Percentiles rank a stretch among this genome's conserved stretches.
Conservation (phyloP, 1,140 invertebrate genomes). For the Procambarus clarkii region DNA sequence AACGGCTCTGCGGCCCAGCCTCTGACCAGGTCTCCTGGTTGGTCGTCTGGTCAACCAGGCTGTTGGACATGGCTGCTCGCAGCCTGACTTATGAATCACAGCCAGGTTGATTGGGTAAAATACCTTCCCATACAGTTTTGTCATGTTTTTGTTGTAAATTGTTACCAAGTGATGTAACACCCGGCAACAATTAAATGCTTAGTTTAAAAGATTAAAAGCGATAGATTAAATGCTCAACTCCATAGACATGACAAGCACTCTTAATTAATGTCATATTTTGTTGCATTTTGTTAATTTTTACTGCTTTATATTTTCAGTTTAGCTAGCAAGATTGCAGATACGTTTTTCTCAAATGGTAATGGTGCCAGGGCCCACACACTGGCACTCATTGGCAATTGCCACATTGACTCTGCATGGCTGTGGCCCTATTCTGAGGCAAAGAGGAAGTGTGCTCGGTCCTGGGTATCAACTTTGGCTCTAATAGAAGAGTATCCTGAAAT, state of each 20-base stretch:
- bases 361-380: constrained; percentile 77
- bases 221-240: too few species aligned
- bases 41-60: too few species aligned
- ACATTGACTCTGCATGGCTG: constrained; percentile 80
- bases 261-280: background rate
- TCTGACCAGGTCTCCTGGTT: too few species aligned
- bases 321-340: constrained; percentile 75
- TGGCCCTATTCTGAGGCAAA: constrained; percentile 80
- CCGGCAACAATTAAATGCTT: too few species aligned
- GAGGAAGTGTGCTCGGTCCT: constrained; percentile 79
- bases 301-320: constrained; percentile 72
- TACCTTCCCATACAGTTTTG: too few species aligned
- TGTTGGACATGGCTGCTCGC: too few species aligned
- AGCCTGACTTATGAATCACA: too few species aligned
- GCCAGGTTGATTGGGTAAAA: too few species aligned
- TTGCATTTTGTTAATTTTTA: background rate
- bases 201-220: too few species aligned
- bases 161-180: too few species aligned
- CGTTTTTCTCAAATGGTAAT: constrained; percentile 77
- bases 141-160: too few species aligned
- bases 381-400: constrained; percentile 79
- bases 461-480: constrained; percentile 77
- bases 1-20: too few species aligned
- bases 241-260: background rate
- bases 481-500: constrained; percentile 79